Evolutionary conservation across 2,797 vertebrate species (phyloP).

Genomic region (Gymnopithys bicolor): DNA sequence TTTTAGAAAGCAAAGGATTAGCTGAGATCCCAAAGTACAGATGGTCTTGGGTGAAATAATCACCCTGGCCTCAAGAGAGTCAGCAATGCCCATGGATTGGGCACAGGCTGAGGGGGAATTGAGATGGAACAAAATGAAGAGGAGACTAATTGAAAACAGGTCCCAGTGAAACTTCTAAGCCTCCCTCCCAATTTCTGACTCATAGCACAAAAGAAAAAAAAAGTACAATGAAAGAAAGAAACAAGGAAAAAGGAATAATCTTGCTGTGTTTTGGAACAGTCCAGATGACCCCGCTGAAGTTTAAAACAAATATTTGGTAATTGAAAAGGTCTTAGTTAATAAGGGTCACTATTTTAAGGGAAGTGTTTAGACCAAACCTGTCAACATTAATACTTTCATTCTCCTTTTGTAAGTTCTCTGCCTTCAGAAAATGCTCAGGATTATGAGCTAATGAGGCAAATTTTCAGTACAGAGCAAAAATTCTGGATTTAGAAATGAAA

Average conservation of each 20-base stretch:
- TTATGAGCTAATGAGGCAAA: background rate
- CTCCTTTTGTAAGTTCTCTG: background rate
- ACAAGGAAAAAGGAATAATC: background rate
- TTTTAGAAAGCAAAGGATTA: conserved; percentile 55
- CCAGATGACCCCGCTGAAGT: background rate
- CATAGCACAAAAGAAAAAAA: background rate
- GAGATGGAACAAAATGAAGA: background rate
- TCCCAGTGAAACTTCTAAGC: conserved; percentile 44
- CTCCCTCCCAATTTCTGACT: background rate
- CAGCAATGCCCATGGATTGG: background rate
- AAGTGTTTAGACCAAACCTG: background rate
- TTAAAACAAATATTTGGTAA: background rate
- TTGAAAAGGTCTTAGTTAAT: background rate
- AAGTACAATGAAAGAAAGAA: too few relatives aligned
- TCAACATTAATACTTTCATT: background rate
- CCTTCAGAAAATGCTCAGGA: background rate
- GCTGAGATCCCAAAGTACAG: conserved; percentile 30
- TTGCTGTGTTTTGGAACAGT: background rate
- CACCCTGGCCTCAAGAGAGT: background rate
- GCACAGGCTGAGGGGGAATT: background rate
- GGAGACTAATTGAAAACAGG: background rate
- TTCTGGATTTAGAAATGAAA: background rate
- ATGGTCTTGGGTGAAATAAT: conserved; percentile 59
- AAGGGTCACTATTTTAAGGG: background rate
- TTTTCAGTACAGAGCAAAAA: background rate